A percentile compares a stretch with the other conserved stretches of the same genome.
These are phyloP conservation scores for Eupithecia tripunctaria DNA, from an alignment of 2,888 invertebrate genomes.

Conservation along the genomic window DNA sequence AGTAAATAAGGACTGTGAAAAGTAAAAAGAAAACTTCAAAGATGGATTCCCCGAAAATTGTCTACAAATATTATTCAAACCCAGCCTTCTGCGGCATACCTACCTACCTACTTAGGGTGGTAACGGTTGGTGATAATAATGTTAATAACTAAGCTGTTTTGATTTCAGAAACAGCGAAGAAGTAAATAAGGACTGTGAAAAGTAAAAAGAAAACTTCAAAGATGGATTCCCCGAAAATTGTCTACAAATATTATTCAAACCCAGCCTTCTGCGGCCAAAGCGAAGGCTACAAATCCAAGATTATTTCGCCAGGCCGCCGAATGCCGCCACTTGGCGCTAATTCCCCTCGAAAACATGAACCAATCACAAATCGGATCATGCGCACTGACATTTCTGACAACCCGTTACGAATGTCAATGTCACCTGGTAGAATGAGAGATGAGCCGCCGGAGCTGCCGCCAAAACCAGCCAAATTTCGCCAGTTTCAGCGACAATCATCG, in stretches of 20 bases:
- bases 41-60: conserved; percentile 82
- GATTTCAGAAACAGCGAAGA: background rate
- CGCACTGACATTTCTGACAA: conserved; percentile 81
- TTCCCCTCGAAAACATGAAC: conserved; percentile 73
- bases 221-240: conserved; percentile 82
- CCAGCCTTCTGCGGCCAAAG: conserved; percentile 92
- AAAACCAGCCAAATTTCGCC: conserved; percentile 72
- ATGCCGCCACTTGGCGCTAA: conserved; percentile 78
- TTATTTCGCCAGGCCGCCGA: conserved; percentile 63
- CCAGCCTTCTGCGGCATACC: conserved; percentile 92
- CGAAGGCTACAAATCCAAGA: conserved; percentile 82
- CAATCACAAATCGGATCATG: conserved; percentile 66
- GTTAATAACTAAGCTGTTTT: background rate
- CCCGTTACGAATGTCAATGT: conserved; percentile 68
- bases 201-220: conserved; percentile 30
- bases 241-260: conserved; percentile 89
- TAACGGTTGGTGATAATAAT: no score
- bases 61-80: conserved; percentile 89
- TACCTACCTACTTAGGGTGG: no score
- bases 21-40: conserved; percentile 30
- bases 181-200: background rate
- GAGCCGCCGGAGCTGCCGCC: conserved; percentile 78
- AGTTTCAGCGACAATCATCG: conserved; percentile 74
- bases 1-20: background rate
- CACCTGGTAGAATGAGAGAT: conserved; percentile 61